Evolutionary conservation across 2,888 invertebrate genomes (phyloP).

Genomic region (Scotopteryx bipunctaria): DNA sequence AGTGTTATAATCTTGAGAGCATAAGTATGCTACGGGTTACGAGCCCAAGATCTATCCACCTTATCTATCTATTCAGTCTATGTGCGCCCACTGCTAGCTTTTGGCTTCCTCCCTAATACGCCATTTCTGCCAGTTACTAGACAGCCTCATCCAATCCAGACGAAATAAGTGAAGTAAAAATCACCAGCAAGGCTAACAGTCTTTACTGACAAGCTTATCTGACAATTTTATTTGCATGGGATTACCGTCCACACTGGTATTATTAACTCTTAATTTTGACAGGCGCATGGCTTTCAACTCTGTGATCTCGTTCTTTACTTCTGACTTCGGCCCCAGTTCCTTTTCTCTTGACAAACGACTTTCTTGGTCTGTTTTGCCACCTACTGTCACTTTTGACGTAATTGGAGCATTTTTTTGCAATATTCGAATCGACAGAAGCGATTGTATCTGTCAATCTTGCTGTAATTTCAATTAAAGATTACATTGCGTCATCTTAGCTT

Average conservation of each 20-base stretch:
- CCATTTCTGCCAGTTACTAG: too few species aligned
- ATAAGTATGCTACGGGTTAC: too few species aligned
- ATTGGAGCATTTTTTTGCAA: conserved; percentile 64
- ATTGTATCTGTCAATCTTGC: conserved; percentile 59
- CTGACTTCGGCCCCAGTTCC: conserved; percentile 12
- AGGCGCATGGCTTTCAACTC: conserved; percentile 48
- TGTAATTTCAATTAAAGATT: conserved; percentile 51
- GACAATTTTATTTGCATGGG: conserved; percentile 37
- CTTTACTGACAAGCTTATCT: conserved; percentile 1
- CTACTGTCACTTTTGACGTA: conserved; percentile 61
- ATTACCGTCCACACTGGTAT: conserved; percentile 40
- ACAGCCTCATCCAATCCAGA: too few species aligned
- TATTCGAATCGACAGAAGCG: conserved; percentile 43
- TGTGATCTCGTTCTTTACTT: conserved; percentile 25
- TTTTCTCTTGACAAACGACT: conserved; percentile 42
- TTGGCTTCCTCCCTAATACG: too few species aligned
- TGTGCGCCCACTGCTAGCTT: too few species aligned
- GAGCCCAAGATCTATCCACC: too few species aligned
- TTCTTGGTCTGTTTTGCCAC: conserved; percentile 50
- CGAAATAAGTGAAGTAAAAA: too few species aligned
- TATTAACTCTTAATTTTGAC: conserved; percentile 47
- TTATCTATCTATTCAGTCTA: too few species aligned
- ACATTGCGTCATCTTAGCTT: conserved; percentile 39
- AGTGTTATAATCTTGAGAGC: too few species aligned
- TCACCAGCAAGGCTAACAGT: background rate